Evolutionary conservation across 1,140 invertebrate species (phyloP).

Genomic region (Drosophila lacertosa): DNA sequence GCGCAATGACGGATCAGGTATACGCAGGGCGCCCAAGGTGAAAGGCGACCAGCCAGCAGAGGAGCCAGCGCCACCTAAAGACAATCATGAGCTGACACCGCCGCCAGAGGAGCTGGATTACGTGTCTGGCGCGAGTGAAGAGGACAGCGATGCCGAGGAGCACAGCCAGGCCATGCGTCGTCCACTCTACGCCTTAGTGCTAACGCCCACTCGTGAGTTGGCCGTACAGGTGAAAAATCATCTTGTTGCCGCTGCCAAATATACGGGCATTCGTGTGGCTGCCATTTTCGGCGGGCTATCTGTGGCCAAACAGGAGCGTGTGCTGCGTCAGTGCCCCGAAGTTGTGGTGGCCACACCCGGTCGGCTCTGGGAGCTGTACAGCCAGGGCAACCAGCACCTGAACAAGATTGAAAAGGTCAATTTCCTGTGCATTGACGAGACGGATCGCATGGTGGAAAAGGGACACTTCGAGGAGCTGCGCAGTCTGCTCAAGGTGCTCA

Average conservation of each 20-base stretch:
- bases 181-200: slow-evolving; percentile 91
- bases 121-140: slow-evolving; percentile 78
- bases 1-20: slow-evolving; percentile 64
- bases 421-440: slow-evolving; percentile 98
- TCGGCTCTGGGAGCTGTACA: slow-evolving; percentile 96
- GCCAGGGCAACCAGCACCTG: slow-evolving; percentile 91
- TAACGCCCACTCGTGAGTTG: slow-evolving; percentile 97
- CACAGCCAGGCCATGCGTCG: slow-evolving; percentile 78
- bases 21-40: slow-evolving; percentile 81
- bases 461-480: slow-evolving; percentile 98
- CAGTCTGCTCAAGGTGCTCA: slow-evolving; percentile 92
- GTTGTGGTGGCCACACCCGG: slow-evolving; percentile 98
- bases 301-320: slow-evolving; percentile 94
- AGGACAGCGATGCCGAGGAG: slow-evolving; percentile 79
- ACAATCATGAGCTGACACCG: slow-evolving; percentile 72
- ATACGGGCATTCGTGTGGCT: slow-evolving; percentile 88
- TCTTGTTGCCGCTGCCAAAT: slow-evolving; percentile 91
- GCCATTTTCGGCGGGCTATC: slow-evolving; percentile 96
- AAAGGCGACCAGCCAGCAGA: slow-evolving; percentile 74
- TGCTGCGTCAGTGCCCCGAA: slow-evolving; percentile 93
- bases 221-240: slow-evolving; percentile 97
- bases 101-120: slow-evolving; percentile 77
- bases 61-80: slow-evolving; percentile 36
- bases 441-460: slow-evolving; percentile 98
- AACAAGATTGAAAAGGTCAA: slow-evolving; percentile 89